Evolutionary conservation across 2,113 vertebrate genomes (phyloP), one percentile per base, ranked within the genome.

Genomic region (Pongo pygmaeus): DNA sequence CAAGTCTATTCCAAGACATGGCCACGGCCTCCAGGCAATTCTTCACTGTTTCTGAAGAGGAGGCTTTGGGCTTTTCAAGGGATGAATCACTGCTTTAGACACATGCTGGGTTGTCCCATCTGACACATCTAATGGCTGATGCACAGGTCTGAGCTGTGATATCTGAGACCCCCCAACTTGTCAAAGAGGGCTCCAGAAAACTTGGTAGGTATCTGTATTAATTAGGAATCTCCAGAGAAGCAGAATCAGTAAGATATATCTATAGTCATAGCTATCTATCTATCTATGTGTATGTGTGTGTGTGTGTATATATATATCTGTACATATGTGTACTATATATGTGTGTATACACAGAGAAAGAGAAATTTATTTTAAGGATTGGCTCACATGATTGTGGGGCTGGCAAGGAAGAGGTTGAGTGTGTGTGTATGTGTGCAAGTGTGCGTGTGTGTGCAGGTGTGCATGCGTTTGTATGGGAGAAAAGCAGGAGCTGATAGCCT

Each of bases 21-120:
- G 43, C n/a, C 3, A 3, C 46, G 6, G 17, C 1, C 6, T 11
- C 1, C 0, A 18, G 35, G 59, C 4, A 64, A 0, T 30, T 64
- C 61, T 64, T 64, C 61, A 14, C 59, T 61, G 27, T 64, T 13
- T 64, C 61, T 64, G 27, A 64, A 64, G 61, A 64, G 61, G 61
- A 30, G 61, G 61, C 64, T 55, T 25, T 30, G 40, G 40, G 50
- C 48, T 75, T 77, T 20, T 2, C 7, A 11, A 20, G 32, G 32
- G 43, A 43, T 4, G 0, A 10, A 11, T 32, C 17, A 5, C 81
- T 80, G 52, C 30, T 87, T 38, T 8, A 17, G 72, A 14, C 20
- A 18, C 59, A 7, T 17, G 86, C n/a, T 16, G 32, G 11, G 10
- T 8, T 0, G 0, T 25, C 43, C 12, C 23, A 8, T 18, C 79